Percentiles rank a stretch among this genome's conserved stretches.
Evolutionary conservation across 2,113 vertebrate species (phyloP).

Genomic region (Bubo bubo): DNA sequence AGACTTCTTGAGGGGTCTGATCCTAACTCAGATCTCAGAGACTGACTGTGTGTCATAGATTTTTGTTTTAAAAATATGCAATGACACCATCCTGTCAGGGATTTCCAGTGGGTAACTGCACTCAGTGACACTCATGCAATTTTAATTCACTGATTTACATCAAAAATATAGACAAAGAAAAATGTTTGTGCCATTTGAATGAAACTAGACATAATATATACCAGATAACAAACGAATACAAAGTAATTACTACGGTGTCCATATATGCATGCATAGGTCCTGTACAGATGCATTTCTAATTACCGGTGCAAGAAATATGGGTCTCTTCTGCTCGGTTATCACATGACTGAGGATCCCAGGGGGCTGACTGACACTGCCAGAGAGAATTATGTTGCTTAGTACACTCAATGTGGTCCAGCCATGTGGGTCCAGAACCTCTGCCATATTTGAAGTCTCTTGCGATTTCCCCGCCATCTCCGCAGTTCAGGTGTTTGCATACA

Average conservation of each 20-base stretch:
- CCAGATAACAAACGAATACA: neutral
- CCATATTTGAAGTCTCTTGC: neutral
- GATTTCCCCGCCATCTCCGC: neutral
- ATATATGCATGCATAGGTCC: neutral
- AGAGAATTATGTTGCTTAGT: neutral
- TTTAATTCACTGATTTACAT: neutral
- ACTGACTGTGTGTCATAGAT: neutral
- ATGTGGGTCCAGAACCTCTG: constrained; percentile 21
- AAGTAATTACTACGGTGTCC: neutral
- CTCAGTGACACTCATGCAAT: neutral
- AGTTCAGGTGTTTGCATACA: constrained; percentile 50
- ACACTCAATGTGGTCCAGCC: constrained; percentile 55
- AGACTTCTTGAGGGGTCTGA: neutral
- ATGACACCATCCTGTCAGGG: neutral
- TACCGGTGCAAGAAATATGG: constrained; percentile 53
- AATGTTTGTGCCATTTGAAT: neutral
- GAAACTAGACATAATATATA: neutral
- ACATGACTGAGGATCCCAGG: constrained; percentile 47
- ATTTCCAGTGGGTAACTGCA: neutral
- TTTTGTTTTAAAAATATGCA: neutral
- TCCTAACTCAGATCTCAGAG: neutral
- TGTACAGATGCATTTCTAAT: neutral
- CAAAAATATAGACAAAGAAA: neutral
- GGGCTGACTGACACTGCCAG: constrained; percentile 60
- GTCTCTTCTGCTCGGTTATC: constrained; percentile 53